Conservation (phyloP, 1,140 invertebrate genomes). For the Leptinotarsa undecemlineata region DNA sequence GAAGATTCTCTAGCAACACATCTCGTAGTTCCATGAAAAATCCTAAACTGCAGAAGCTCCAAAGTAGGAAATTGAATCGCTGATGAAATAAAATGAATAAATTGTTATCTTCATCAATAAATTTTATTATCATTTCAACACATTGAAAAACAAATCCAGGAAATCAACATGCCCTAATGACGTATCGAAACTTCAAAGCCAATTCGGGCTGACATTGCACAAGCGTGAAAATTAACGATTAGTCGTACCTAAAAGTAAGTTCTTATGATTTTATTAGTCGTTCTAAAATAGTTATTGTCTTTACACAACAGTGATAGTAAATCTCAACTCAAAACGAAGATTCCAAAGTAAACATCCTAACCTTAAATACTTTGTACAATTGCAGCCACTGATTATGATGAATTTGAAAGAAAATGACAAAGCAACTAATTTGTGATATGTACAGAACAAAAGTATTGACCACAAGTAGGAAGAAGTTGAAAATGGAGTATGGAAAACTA, state of each 20-base stretch:
- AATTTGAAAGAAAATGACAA: background rate
- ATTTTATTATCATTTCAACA: background rate
- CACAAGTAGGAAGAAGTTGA: slow-evolving; percentile 25
- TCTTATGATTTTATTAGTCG: slow-evolving; percentile 14
- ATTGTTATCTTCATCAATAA: too few relatives aligned
- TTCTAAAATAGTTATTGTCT: slow-evolving; percentile 25
- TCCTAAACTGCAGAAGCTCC: too few relatives aligned
- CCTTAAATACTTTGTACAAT: slow-evolving; percentile 13
- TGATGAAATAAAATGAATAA: too few relatives aligned
- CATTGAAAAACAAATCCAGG: slow-evolving; percentile 1
- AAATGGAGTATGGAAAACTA: background rate
- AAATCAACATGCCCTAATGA: slow-evolving; percentile 9
- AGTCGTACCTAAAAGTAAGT: background rate
- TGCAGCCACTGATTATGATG: slow-evolving; percentile 7
- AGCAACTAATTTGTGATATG: background rate
- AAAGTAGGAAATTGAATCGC: too few relatives aligned
- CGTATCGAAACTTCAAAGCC: background rate
- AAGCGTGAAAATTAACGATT: slow-evolving; percentile 14
- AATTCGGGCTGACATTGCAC: slow-evolving; percentile 25
- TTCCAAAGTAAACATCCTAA: slow-evolving; percentile 4
- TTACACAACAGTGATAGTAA: slow-evolving; percentile 24
- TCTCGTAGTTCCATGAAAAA: too few relatives aligned
- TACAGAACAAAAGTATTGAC: slow-evolving; percentile 23
- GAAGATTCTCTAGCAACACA: too few relatives aligned
- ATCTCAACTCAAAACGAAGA: background rate